Percentiles rank a stretch among this genome's conserved stretches.
phyloP scores from a whole-genome alignment of 2,797 vertebrate species.

The Eurystomus glaucurus region DNA sequence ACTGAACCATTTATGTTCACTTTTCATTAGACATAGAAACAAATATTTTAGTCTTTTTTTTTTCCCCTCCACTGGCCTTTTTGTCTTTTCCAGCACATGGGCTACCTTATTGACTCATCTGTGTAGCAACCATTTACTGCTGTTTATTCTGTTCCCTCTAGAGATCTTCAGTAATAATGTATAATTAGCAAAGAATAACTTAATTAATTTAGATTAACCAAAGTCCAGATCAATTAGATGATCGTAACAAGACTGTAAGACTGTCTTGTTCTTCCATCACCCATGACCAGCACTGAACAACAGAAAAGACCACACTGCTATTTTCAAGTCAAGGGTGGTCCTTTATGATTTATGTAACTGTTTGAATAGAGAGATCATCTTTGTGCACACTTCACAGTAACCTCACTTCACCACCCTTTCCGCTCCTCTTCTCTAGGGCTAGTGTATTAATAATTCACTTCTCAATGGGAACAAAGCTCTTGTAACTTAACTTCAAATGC shows the following conservation, averaged over 20 bases:
- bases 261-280: conserved; percentile 38
- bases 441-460: neutral
- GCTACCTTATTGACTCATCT: conserved; percentile 11
- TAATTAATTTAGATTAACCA: conserved; percentile 61
- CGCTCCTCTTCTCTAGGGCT: neutral
- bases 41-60: neutral
- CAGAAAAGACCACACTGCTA: neutral
- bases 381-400: neutral
- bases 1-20: neutral
- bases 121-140: neutral
- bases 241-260: neutral
- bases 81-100: neutral
- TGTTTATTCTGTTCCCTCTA: conserved; percentile 15
- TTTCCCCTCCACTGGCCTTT: neutral
- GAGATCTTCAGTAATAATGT: conserved; percentile 18
- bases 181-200: conserved; percentile 51
- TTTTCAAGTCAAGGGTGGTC: conserved; percentile 20
- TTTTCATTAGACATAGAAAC: neutral
- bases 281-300: neutral
- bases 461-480: neutral
- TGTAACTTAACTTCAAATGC: neutral
- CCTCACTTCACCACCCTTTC: neutral
- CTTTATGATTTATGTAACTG: neutral
- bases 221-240: conserved; percentile 60
- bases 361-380: neutral